Base-by-base conservation (phyloP, 2,888 invertebrate species). In the Phragmatobia fuliginosa region DNA sequence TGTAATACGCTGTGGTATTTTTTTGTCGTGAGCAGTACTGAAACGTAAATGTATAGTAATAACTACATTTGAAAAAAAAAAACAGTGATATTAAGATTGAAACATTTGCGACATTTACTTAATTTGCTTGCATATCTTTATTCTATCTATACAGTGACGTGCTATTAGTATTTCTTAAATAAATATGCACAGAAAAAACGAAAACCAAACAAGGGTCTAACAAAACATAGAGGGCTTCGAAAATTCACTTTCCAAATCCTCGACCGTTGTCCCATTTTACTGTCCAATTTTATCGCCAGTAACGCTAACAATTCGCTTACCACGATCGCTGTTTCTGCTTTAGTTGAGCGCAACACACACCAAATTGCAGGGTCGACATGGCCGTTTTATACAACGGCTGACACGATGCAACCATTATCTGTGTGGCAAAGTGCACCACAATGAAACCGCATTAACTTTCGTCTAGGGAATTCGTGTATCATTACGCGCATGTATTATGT, bases 401-500 rank as follows among this genome's bases (percentile, higher is more conserved):
- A 79, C 82, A 80, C 82, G 82, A 79, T 79, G 77, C 77, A 76
- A 71, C 76, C 76, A 76, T 85, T 83, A 83, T 83, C 77, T 83
- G 79, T 77, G 81, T 71, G 75, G 25, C 70, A 70, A 70, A 75
- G 68, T 63, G 83, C 71, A 72, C 80, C 76, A 79, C 73, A 82
- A 78, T 78, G 74, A 75, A 83, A 79, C 83, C 75, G 49, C 79
- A 76, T 82, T 82, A 73, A 77, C 76, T 75, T 76, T 71, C 69
- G 72, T 77, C 71, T 77, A 76, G 68, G 73, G 77, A 74, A 74
- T 66, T 74, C 67, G 68, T 68, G 75, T 74, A 68, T 69, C 72
- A 72, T 71, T 72, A 78, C 66, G 75, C 68, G 68, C 76, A 66
- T 74, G 56, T 70, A 73, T 72, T 71, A 74, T 72, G 58, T 63